Percentiles rank a stretch among this genome's conserved stretches.
Evolutionary conservation across 2,888 invertebrate genomes (phyloP).

Genomic region (Spialia ferax): DNA sequence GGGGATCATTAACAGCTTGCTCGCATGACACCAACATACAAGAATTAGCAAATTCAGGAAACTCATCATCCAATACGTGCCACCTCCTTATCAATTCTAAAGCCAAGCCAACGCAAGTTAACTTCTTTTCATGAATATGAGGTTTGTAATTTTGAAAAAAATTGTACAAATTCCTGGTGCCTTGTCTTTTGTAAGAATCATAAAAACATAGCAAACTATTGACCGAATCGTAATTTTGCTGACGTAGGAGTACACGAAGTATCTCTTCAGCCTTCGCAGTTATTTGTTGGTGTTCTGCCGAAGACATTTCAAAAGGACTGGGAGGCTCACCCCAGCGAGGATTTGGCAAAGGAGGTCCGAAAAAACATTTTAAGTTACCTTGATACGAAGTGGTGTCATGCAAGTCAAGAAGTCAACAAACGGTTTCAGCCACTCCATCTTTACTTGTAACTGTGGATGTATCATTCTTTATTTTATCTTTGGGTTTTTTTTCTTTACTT

Average conservation of each 20-base stretch:
- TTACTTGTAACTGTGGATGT: background rate
- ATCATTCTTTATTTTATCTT: too few relatives aligned
- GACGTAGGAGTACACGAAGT: background rate
- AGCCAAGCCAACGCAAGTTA: constrained; percentile 21
- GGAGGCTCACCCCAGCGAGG: constrained; percentile 7
- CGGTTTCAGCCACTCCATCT: background rate
- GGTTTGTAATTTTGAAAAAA: constrained; percentile 2
- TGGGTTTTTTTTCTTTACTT: too few relatives aligned
- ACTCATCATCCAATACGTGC: constrained; percentile 1
- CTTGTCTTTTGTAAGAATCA: constrained; percentile 2
- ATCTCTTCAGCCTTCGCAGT: background rate
- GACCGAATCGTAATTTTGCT: constrained; percentile 19
- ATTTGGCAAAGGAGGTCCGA: constrained; percentile 16
- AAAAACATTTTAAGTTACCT: background rate
- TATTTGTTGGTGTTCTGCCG: background rate
- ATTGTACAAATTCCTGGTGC: background rate
- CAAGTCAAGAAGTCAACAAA: background rate
- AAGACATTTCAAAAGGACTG: background rate
- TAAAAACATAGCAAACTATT: constrained; percentile 21
- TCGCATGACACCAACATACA: constrained; percentile 24
- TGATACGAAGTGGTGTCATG: background rate
- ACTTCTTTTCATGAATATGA: background rate
- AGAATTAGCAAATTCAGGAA: background rate
- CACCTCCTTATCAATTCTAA: background rate
- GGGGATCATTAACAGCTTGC: background rate